Evolutionary conservation across 2,797 vertebrate species (phyloP).

Genomic region (Lepilemur ruficaudatus): DNA sequence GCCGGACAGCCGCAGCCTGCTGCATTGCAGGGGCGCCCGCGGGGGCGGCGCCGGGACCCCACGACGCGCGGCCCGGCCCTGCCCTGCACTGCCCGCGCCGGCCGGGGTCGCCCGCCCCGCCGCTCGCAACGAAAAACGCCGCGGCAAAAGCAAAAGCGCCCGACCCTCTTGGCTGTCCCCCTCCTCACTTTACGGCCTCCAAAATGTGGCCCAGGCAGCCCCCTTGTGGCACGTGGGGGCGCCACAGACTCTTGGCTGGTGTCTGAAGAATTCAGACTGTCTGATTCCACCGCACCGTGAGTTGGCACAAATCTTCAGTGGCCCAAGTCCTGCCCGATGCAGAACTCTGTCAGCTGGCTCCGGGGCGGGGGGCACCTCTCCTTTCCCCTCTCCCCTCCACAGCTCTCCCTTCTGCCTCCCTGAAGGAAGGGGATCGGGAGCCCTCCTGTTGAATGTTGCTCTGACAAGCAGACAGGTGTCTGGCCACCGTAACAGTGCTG

Average conservation of each 20-base stretch:
- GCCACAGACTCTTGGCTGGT: constrained; percentile 69
- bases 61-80: not conserved
- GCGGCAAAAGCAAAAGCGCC: not conserved
- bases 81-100: not conserved
- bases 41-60: not conserved
- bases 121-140: not conserved
- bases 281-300: constrained; percentile 65
- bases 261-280: constrained; percentile 46
- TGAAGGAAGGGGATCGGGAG: not conserved
- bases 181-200: constrained; percentile 60
- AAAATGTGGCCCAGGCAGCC: constrained; percentile 70
- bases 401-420: not conserved
- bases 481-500: not conserved
- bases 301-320: constrained; percentile 72
- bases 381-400: not conserved
- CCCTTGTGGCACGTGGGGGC: constrained; percentile 78
- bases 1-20: not conserved
- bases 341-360: not conserved
- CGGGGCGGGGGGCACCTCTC: not conserved
- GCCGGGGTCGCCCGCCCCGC: not conserved
- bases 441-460: constrained; percentile 10
- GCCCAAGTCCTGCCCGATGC: constrained; percentile 9
- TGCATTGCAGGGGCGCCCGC: not conserved
- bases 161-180: not conserved
- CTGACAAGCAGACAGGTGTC: constrained; percentile 62